Percentiles rank a stretch among this genome's conserved stretches.
Evolutionary conservation across 2,888 invertebrate genomes (phyloP).

Genomic region (Scelioninae gen. 1): DNA sequence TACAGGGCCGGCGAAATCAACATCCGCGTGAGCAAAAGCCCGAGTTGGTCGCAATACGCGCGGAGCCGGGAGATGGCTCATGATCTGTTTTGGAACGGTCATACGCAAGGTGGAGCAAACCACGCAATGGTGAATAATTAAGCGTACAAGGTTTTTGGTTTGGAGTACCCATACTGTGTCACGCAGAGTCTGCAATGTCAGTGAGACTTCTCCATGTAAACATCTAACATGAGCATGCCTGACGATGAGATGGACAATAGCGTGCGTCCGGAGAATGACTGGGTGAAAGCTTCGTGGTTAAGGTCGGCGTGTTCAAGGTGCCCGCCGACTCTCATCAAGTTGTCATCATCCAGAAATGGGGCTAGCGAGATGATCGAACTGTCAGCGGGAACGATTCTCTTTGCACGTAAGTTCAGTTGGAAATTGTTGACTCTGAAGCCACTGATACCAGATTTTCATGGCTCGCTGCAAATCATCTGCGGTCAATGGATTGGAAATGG

Average conservation of each 20-base stretch:
- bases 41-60: too few relatives aligned
- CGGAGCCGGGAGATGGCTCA: too few relatives aligned
- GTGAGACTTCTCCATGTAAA: conserved; percentile 2
- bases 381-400: too few relatives aligned
- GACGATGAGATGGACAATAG: background rate
- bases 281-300: too few relatives aligned
- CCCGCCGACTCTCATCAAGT: background rate
- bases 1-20: too few relatives aligned
- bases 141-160: background rate
- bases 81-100: background rate
- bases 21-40: too few relatives aligned
- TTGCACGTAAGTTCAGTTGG: too few relatives aligned
- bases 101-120: background rate
- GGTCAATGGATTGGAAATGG: too few relatives aligned
- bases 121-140: background rate
- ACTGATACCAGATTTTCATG: too few relatives aligned
- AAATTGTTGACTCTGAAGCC: too few relatives aligned
- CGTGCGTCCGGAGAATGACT: background rate
- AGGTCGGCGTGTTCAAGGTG: background rate
- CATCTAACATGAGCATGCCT: background rate
- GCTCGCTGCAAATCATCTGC: too few relatives aligned
- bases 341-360: background rate
- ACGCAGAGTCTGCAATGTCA: conserved; percentile 4
- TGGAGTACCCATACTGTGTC: background rate
- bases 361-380: too few relatives aligned